phyloP scores from a whole-genome alignment of 2,888 invertebrate genomes.

The Hipparchia sbordonii region DNA sequence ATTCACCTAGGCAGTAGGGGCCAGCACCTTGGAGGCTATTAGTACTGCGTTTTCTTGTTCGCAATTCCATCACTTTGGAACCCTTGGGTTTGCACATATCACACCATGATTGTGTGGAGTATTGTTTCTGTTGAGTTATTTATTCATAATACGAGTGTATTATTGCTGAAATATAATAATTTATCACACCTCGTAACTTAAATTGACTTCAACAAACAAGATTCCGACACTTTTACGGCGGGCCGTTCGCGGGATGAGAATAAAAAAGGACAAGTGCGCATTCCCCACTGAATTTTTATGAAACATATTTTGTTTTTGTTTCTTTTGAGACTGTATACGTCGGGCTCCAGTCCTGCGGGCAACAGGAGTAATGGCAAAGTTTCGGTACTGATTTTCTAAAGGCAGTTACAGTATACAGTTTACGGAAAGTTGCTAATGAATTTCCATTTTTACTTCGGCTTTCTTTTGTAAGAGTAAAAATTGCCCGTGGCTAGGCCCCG shows the following conservation, averaged over 20 bases:
- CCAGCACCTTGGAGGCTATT: too few relatives aligned
- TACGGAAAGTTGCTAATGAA: constrained; percentile 55
- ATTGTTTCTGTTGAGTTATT: too few relatives aligned
- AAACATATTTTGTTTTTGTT: constrained; percentile 65
- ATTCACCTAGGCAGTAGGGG: too few relatives aligned
- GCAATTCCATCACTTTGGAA: too few relatives aligned
- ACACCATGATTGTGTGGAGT: too few relatives aligned
- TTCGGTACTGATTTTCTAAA: constrained; percentile 51
- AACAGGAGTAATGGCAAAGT: constrained; percentile 41
- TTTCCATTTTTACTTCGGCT: constrained; percentile 48
- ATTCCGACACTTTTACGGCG: constrained; percentile 57
- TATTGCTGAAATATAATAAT: neutral
- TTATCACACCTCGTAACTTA: constrained; percentile 17
- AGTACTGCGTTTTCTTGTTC: too few relatives aligned
- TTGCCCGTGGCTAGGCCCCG: constrained; percentile 10
- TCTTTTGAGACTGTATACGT: constrained; percentile 62
- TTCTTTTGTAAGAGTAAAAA: constrained; percentile 19
- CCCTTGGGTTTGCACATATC: too few relatives aligned
- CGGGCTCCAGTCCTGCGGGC: constrained; percentile 57
- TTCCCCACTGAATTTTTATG: constrained; percentile 70
- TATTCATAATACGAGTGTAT: neutral
- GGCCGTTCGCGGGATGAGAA: constrained; percentile 53
- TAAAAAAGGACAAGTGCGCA: constrained; percentile 65
- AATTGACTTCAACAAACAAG: constrained; percentile 22
- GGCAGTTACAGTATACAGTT: constrained; percentile 57